A percentile compares a stretch with the other conserved stretches of the same genome.
Evolutionary conservation across 2,888 invertebrate species (phyloP).

Genomic region (Aspidiotus destructor): DNA sequence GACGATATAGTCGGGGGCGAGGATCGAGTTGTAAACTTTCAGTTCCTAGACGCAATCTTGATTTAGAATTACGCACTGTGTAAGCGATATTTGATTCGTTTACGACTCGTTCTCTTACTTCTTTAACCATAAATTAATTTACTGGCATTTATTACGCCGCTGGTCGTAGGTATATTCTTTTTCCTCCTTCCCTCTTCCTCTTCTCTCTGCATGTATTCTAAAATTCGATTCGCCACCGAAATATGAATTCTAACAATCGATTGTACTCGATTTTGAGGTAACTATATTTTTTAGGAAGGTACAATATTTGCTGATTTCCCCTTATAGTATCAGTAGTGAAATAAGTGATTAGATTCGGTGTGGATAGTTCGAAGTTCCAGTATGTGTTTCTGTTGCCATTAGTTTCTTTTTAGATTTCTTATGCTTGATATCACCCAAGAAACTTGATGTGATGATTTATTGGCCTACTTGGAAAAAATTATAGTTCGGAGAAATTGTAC

Average conservation of each 20-base stretch:
- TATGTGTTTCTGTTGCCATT: too few relatives aligned
- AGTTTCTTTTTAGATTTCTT: too few relatives aligned
- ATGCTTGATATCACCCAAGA: too few relatives aligned
- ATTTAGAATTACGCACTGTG: conserved; percentile 29
- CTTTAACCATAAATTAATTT: background rate
- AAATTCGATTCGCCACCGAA: background rate
- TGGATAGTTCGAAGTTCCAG: too few relatives aligned
- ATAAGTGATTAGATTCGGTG: background rate
- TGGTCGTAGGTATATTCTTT: too few relatives aligned
- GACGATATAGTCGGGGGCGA: conserved; percentile 17
- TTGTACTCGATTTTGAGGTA: too few relatives aligned
- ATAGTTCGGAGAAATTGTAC: too few relatives aligned
- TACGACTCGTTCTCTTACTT: conserved; percentile 3
- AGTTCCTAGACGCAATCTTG: conserved; percentile 27
- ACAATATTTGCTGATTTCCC: background rate
- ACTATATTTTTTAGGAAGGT: too few relatives aligned
- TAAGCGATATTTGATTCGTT: conserved; percentile 20
- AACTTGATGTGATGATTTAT: too few relatives aligned
- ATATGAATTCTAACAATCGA: background rate
- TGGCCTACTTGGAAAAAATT: too few relatives aligned
- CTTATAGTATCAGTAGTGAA: background rate
- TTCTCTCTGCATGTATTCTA: background rate
- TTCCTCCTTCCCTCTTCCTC: too few relatives aligned
- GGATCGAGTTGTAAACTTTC: conserved; percentile 27
- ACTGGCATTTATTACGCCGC: background rate